Evolutionary conservation across 2,888 invertebrate genomes (phyloP).

Genomic region (Xestia ashworthii): DNA sequence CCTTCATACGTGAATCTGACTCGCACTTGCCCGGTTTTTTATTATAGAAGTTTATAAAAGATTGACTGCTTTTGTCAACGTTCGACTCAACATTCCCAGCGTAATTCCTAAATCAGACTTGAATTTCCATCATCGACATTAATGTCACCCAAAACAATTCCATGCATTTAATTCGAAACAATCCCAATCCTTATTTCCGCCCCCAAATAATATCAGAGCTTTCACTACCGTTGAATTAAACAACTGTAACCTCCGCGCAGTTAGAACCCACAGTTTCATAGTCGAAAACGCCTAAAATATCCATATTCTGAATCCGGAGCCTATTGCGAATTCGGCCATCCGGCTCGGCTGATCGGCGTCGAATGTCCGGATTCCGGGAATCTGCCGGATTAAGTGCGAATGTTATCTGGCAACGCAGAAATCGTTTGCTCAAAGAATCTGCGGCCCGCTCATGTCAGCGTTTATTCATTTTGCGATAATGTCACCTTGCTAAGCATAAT

Average conservation of each 20-base stretch:
- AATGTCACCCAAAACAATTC: constrained; percentile 1
- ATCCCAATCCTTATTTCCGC: neutral
- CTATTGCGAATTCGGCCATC: constrained; percentile 70
- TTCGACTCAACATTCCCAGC: neutral
- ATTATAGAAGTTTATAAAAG: too few species aligned
- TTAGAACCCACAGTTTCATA: constrained; percentile 34
- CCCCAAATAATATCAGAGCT: constrained; percentile 25
- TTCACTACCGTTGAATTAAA: constrained; percentile 35
- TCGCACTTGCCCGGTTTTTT: too few species aligned
- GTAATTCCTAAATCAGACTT: neutral
- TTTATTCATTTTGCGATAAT: constrained; percentile 72
- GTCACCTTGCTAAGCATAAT: constrained; percentile 64
- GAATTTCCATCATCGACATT: neutral
- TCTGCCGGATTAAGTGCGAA: constrained; percentile 63
- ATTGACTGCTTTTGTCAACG: neutral
- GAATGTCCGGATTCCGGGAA: constrained; percentile 41
- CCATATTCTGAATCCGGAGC: constrained; percentile 61
- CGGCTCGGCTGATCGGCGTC: constrained; percentile 66
- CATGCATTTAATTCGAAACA: neutral
- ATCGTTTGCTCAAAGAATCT: constrained; percentile 69
- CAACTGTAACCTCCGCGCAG: constrained; percentile 23
- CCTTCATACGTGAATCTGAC: too few species aligned
- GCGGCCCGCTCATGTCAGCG: constrained; percentile 70
- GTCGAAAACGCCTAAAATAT: constrained; percentile 55
- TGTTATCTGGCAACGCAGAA: constrained; percentile 71